Evolutionary conservation across 2,888 invertebrate genomes (phyloP).

Genomic region (Chloroclysta siterata): DNA sequence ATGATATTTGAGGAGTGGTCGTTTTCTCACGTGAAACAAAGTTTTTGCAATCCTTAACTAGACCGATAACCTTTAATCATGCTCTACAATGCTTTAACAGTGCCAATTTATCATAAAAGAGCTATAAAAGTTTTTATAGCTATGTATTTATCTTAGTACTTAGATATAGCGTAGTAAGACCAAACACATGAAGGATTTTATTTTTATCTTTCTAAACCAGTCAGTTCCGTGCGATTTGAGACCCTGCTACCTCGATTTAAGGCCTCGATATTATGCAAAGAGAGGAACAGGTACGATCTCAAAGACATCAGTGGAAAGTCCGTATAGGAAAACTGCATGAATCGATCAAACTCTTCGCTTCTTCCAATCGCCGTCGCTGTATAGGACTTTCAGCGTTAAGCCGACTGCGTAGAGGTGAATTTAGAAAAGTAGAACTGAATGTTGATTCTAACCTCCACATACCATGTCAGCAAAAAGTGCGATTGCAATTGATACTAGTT

Average conservation of each 20-base stretch:
- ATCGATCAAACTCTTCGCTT: constrained; percentile 48
- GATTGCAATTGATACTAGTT: constrained; percentile 48
- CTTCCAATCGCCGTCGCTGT: constrained; percentile 15
- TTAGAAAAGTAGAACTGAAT: constrained; percentile 9
- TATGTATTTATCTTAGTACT: no score
- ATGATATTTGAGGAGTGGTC: constrained; percentile 33
- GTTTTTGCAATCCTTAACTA: constrained; percentile 19
- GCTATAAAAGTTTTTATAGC: no score
- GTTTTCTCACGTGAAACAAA: constrained; percentile 43
- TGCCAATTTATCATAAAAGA: background rate
- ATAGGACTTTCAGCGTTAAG: constrained; percentile 23
- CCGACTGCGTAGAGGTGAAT: constrained; percentile 5
- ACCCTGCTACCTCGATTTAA: no score
- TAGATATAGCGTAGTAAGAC: background rate
- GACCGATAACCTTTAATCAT: constrained; percentile 12
- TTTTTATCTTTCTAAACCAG: constrained; percentile 5
- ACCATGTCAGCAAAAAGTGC: constrained; percentile 46
- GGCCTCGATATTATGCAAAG: background rate
- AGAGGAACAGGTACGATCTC: constrained; percentile 28
- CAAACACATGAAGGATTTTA: constrained; percentile 16
- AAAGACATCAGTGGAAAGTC: constrained; percentile 46
- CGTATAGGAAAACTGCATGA: constrained; percentile 56
- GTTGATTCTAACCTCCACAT: constrained; percentile 32
- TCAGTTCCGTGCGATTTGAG: no score
- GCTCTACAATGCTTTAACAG: background rate